Evolutionary conservation across 92 coral and sea anemone species (phyloP).

Genomic region (Actinernus sp.): DNA sequence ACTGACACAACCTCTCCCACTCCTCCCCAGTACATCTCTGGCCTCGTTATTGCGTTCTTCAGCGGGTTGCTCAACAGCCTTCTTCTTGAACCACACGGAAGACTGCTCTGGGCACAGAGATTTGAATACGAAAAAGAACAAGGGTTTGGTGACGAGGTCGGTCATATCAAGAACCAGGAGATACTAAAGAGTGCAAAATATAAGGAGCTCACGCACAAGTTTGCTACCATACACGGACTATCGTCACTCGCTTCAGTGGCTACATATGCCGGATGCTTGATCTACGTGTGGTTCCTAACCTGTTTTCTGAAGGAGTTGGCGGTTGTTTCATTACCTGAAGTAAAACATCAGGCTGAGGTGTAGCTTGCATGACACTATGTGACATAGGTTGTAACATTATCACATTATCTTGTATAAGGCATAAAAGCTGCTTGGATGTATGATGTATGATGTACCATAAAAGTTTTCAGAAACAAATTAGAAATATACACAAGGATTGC

Average conservation of each 20-base stretch:
- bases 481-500: too few species aligned
- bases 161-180: conserved; percentile 22
- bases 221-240: conserved; percentile 24
- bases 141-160: conserved; percentile 31
- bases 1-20: too few species aligned
- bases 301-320: too few species aligned
- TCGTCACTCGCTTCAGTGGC: conserved; percentile 32
- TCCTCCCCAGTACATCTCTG: conserved; percentile 8
- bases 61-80: conserved; percentile 22
- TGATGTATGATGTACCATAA: too few species aligned
- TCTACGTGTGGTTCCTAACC: conserved; percentile 13
- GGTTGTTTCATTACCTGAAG: too few species aligned
- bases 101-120: conserved; percentile 24
- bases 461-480: too few species aligned
- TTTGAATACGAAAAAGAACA: conserved; percentile 27
- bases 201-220: conserved; percentile 27
- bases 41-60: conserved; percentile 14
- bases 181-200: conserved; percentile 10
- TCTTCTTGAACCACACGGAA: conserved; percentile 19
- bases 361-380: too few species aligned
- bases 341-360: too few species aligned
- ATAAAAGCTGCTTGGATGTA: too few species aligned
- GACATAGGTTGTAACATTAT: too few species aligned
- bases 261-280: conserved; percentile 18
- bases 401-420: too few species aligned